A percentile compares a stretch with the other conserved stretches of the same genome.
phyloP scores from a whole-genome alignment of 2,797 vertebrate species.

The Myripristis jacobus region DNA sequence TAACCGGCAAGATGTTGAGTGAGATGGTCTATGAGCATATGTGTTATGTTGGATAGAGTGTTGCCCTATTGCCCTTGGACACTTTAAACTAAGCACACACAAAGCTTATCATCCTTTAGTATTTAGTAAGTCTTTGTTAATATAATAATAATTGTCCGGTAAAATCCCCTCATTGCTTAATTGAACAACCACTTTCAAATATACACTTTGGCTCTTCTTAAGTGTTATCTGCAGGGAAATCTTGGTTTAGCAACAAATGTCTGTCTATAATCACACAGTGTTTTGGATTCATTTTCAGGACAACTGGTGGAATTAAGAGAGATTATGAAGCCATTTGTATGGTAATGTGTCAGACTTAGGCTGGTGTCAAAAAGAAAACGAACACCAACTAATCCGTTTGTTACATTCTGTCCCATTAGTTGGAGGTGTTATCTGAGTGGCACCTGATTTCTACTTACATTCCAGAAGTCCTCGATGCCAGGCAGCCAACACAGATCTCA shows the following conservation, averaged over 20 bases:
- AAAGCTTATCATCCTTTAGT: too few relatives aligned
- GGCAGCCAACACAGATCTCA: conserved; percentile 27
- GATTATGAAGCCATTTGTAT: conserved; percentile 37
- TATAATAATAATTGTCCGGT: not conserved
- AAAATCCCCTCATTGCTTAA: not conserved
- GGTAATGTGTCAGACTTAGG: conserved; percentile 41
- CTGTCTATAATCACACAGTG: conserved; percentile 12
- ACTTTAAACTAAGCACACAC: not conserved
- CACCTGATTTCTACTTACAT: conserved; percentile 34
- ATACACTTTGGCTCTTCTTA: not conserved
- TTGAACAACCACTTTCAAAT: not conserved
- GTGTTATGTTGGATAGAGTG: not conserved
- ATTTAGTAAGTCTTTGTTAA: not conserved
- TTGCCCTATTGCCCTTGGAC: not conserved
- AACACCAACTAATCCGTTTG: conserved; percentile 32
- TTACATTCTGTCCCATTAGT: conserved; percentile 36
- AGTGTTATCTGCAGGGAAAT: not conserved
- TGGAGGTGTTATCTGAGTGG: conserved; percentile 21
- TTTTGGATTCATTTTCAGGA: conserved; percentile 24
- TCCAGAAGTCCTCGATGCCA: not conserved
- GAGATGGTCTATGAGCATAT: not conserved
- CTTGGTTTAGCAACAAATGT: conserved; percentile 14
- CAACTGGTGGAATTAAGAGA: conserved; percentile 10
- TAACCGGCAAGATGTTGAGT: conserved; percentile 2
- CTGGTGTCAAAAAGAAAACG: not conserved